Evolutionary conservation across 2,113 vertebrate genomes (phyloP).

Genomic region (Mus pahari): DNA sequence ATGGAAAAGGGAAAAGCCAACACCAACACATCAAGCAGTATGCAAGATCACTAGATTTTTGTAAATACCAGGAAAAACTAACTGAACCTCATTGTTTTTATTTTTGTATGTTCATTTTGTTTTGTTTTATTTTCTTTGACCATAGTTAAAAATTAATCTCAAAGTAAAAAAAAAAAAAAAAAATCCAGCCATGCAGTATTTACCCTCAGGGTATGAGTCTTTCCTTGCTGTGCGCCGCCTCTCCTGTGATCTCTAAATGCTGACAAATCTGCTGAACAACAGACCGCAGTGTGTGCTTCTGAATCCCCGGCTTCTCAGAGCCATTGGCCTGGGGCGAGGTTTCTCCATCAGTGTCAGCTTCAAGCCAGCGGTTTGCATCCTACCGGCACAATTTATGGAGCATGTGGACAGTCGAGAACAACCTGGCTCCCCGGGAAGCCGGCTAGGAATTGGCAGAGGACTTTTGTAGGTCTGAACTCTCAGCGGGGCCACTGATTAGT

Average conservation of each 20-base stretch:
- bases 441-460: slow-evolving; percentile 42
- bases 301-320: slow-evolving; percentile 42
- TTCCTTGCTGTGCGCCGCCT: slow-evolving; percentile 13
- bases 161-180: not conserved
- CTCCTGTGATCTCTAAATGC: slow-evolving; percentile 60
- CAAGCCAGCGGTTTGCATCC: slow-evolving; percentile 46
- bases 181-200: not conserved
- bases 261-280: slow-evolving; percentile 57
- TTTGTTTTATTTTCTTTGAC: not conserved
- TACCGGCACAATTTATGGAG: slow-evolving; percentile 68
- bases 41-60: slow-evolving; percentile 7
- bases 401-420: slow-evolving; percentile 75
- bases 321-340: slow-evolving; percentile 32
- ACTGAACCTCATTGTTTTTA: not conserved
- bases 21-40: not conserved
- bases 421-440: slow-evolving; percentile 65
- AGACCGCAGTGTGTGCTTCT: not conserved
- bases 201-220: not conserved
- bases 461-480: slow-evolving; percentile 48
- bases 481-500: slow-evolving; percentile 55
- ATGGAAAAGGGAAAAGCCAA: not conserved
- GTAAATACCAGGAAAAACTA: not conserved
- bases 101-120: not conserved
- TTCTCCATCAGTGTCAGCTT: slow-evolving; percentile 66
- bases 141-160: not conserved